These are phyloP conservation scores for Palythoa caribaeorum DNA, from an alignment of 92 coral and sea anemone genomes.

Conservation along the genomic window DNA sequence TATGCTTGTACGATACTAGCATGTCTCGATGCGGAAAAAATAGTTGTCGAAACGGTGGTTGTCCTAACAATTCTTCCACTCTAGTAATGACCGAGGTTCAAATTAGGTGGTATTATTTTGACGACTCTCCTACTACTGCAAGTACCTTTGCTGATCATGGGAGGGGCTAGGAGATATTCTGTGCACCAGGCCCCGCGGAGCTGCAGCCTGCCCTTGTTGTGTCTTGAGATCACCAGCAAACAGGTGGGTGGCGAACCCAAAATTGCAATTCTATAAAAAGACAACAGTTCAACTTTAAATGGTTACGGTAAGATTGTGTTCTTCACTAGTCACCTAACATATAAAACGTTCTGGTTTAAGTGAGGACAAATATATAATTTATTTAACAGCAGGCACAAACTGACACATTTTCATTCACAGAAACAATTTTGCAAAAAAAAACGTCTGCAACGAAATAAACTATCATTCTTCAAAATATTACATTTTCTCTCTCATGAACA, in stretches of 20 bases:
- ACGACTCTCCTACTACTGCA: too few relatives aligned
- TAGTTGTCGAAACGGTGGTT: too few relatives aligned
- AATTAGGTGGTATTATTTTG: too few relatives aligned
- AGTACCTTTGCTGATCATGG: slow-evolving; percentile 79
- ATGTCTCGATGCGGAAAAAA: too few relatives aligned
- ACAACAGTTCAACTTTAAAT: not conserved
- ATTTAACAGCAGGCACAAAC: not conserved
- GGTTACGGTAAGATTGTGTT: not conserved
- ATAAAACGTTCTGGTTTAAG: not conserved
- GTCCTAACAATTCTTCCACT: too few relatives aligned
- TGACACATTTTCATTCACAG: too few relatives aligned
- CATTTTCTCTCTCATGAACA: too few relatives aligned
- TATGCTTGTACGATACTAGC: too few relatives aligned
- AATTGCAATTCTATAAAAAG: slow-evolving; percentile 88
- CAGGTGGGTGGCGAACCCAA: slow-evolving; percentile 96
- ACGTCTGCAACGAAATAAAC: too few relatives aligned
- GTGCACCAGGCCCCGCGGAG: slow-evolving; percentile 82
- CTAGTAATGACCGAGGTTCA: too few relatives aligned
- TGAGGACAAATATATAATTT: not conserved
- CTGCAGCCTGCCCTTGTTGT: slow-evolving; percentile 84
- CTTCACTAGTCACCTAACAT: not conserved
- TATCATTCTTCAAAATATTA: too few relatives aligned
- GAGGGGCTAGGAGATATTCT: slow-evolving; percentile 77
- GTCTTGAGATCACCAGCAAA: slow-evolving; percentile 90
- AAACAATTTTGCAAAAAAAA: too few relatives aligned